Evolutionary conservation across 1,140 invertebrate genomes (phyloP), one percentile per base, ranked within the genome.

Genomic region (Eriocheir sinensis): DNA sequence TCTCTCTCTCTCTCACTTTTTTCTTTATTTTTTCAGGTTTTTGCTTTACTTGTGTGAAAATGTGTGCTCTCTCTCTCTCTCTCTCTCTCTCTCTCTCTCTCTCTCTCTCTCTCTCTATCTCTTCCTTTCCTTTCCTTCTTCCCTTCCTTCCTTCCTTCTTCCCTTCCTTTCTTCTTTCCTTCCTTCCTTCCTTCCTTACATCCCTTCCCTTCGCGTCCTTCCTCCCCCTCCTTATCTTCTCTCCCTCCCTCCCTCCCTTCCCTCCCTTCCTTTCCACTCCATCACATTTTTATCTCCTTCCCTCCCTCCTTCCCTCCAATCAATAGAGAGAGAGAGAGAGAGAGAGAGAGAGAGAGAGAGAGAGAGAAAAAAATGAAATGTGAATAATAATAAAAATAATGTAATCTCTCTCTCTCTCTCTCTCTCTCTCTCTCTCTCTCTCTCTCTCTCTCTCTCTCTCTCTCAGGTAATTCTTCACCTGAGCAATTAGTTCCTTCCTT

Each of bases 381-480:
- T 48, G 15, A 48, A 6, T 15, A 6, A 48, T 4, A 15, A 48
- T 48, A 15, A 48, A 48, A 6, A 48, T 48, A 4, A 15, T 48
- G 44, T 48, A 6, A 6, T 48, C 44, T 48, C 44, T 48, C 44
- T 48, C 81, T 30, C 81, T 85, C 81, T 85, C 81, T 85, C 81
- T 85, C 81, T 85, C 81, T 85, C 81, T 85, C 81, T 85, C 81
- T 85, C 81, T 85, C 81, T 85, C 81, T 85, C 81, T 81, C 80
- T 81, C 80, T 81, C 80, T 81, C 34, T 81, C 80, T 81, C n/a
- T 81, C 44, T 48, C 44, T 48, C 44, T 48, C 44, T 48, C 44
- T 48, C 44, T 48, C 44, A 6, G n/a, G n/a, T n/a, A n/a, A n/a
- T n/a, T n/a, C n/a, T n/a, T n/a, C n/a, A n/a, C n/a, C n/a, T n/a